Percentiles rank a stretch among this genome's conserved stretches.
Conservation (phyloP, 2,888 invertebrate genomes). For the Tryphoninae sp. region DNA sequence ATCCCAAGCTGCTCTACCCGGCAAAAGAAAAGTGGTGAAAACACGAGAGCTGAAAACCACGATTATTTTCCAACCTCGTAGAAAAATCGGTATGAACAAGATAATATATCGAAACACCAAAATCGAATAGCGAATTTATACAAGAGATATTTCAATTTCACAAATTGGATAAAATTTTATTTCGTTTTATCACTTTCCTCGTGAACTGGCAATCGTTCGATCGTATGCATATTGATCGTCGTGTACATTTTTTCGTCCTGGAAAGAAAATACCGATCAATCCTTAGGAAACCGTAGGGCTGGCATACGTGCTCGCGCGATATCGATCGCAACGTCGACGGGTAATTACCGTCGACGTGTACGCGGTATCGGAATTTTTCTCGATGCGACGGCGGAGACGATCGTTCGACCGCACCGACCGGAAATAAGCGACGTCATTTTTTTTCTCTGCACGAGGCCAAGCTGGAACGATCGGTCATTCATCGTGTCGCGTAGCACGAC, state of each 20-base stretch:
- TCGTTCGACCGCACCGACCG: conserved; percentile 22
- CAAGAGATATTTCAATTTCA: not conserved
- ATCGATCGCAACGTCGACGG: conserved; percentile 41
- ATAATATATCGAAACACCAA: too few species aligned
- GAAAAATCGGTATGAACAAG: too few species aligned
- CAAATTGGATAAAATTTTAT: not conserved
- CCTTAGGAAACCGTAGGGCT: conserved; percentile 22
- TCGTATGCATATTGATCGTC: too few species aligned
- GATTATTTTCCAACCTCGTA: too few species aligned
- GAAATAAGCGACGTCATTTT: conserved; percentile 57
- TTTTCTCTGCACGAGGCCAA: conserved; percentile 12
- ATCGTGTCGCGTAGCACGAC: conserved; percentile 42
- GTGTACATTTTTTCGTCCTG: conserved; percentile 1
- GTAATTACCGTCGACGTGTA: conserved; percentile 47
- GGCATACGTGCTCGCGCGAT: conserved; percentile 18
- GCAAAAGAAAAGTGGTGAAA: not conserved
- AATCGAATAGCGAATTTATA: too few species aligned
- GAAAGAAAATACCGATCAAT: conserved; percentile 36
- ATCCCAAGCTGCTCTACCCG: not conserved
- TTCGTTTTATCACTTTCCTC: too few species aligned
- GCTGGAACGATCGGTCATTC: conserved; percentile 54
- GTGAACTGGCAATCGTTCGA: too few species aligned
- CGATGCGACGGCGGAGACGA: conserved; percentile 15
- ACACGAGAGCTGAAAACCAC: not conserved
- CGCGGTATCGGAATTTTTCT: conserved; percentile 42